Evolutionary conservation across 1,140 invertebrate genomes (phyloP).

Genomic region (Gonioctena quinquepunctata): DNA sequence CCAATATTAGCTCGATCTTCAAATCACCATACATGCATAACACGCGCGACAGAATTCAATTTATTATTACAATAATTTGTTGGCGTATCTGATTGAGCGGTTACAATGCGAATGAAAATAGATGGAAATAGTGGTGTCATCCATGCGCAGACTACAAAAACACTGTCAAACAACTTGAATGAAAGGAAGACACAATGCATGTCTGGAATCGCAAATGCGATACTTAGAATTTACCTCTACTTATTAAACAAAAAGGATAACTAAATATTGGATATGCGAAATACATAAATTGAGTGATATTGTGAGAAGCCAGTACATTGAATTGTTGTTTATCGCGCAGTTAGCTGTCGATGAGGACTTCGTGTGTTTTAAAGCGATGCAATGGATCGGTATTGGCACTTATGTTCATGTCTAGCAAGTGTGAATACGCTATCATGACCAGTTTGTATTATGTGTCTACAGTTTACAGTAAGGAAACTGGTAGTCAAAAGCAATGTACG

Average conservation of each 20-base stretch:
- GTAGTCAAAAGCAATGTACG: too few species aligned
- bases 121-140: constrained; percentile 36
- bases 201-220: constrained; percentile 36
- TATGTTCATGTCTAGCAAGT: too few species aligned
- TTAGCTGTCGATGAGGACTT: background rate
- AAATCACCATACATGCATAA: background rate
- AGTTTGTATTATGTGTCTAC: too few species aligned
- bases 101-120: constrained; percentile 26
- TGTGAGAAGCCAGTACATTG: background rate
- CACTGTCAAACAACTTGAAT: constrained; percentile 38
- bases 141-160: constrained; percentile 36
- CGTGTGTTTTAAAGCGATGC: background rate
- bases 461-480: too few species aligned
- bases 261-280: constrained; percentile 14
- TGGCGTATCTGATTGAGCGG: constrained; percentile 1
- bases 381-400: background rate
- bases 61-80: constrained; percentile 10
- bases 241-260: constrained; percentile 36
- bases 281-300: background rate
- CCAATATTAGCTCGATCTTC: too few species aligned
- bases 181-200: constrained; percentile 38
- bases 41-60: constrained; percentile 1
- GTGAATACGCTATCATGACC: too few species aligned
- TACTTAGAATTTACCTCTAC: constrained; percentile 34
- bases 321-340: background rate